Evolutionary conservation across 2,113 vertebrate genomes (phyloP), one percentile per base, ranked within the genome.

Genomic region (Austrofundulus limnaeus): DNA sequence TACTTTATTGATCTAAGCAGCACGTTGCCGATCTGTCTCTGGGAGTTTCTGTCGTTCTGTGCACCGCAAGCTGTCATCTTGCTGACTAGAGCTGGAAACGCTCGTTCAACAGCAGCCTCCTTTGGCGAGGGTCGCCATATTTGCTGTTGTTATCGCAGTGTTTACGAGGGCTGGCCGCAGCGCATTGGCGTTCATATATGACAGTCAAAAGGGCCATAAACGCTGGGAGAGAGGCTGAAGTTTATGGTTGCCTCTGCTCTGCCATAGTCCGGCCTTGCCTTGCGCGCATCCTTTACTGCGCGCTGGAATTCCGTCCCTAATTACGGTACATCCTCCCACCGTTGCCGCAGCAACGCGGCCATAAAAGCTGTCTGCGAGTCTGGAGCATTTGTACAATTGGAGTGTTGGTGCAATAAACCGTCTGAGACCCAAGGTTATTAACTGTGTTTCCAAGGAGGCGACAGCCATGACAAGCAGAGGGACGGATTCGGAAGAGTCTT

Each of bases 231-330:
- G 81, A 87, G 90, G 82, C 90, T 90, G 85, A 90, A 90, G 88
- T 91, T 92, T 92, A 92, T 92, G 89, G 86, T 91, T 87, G 85
- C 77, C 65, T 80, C 86, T 89, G 31, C 87, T 90, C 90, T 76
- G 83, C 90, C 89, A 89, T 89, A 91, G 90, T 92, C 87, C 91
- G 93, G 88, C 88, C 92, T 88, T 90, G 86, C 82, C 90, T 88
- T 87, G 85, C 90, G 85, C 90, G 93, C 93, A 91, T 91, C 93
- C 74, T 90, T 91, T 92, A 85, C 90, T 88, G 86, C 90, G 87
- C 90, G 94, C 91, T 93, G 95, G 94, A 95, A 96, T 96, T 92
- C 93, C 91, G 93, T 91, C 87, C 91, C 94, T 94, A 94, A 94
- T 97, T 95, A 95, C 95, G 93, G 91, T 89, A 89, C 94, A 95